Conservation (phyloP, 2,888 invertebrate species). For the Plagiodera versicolora region DNA sequence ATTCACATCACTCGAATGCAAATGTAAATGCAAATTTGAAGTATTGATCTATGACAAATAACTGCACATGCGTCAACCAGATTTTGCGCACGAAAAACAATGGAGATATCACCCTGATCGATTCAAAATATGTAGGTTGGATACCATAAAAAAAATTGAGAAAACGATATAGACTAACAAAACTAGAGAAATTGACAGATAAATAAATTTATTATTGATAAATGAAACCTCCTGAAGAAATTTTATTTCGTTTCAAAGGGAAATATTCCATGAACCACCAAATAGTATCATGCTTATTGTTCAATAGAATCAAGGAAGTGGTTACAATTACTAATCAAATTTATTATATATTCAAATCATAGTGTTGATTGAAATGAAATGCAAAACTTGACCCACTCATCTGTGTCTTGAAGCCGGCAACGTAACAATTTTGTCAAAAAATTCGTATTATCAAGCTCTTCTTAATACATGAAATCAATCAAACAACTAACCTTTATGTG, state of each 20-base stretch:
- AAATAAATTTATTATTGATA: too few species aligned
- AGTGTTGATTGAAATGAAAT: not conserved
- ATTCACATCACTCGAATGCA: slow-evolving; percentile 16
- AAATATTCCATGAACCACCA: too few species aligned
- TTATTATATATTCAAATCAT: too few species aligned
- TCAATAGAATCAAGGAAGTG: too few species aligned
- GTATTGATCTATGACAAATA: slow-evolving; percentile 39
- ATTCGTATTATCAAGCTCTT: not conserved
- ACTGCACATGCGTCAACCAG: slow-evolving; percentile 31
- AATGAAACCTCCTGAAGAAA: too few species aligned
- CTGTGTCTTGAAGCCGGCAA: not conserved
- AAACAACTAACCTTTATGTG: not conserved
- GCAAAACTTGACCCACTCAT: not conserved
- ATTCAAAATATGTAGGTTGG: slow-evolving; percentile 20
- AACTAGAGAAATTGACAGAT: too few species aligned
- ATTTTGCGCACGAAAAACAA: slow-evolving; percentile 33
- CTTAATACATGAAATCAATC: not conserved
- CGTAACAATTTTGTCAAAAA: not conserved
- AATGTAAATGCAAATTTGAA: slow-evolving; percentile 33
- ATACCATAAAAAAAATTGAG: too few species aligned
- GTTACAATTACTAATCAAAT: too few species aligned
- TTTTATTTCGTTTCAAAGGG: too few species aligned
- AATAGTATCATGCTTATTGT: too few species aligned
- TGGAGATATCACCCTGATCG: slow-evolving; percentile 39
- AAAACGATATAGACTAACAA: too few species aligned